Evolutionary conservation across 2,888 invertebrate species (phyloP), one percentile per base, ranked within the genome.

Genomic region (Pseudococcus longispinus): DNA sequence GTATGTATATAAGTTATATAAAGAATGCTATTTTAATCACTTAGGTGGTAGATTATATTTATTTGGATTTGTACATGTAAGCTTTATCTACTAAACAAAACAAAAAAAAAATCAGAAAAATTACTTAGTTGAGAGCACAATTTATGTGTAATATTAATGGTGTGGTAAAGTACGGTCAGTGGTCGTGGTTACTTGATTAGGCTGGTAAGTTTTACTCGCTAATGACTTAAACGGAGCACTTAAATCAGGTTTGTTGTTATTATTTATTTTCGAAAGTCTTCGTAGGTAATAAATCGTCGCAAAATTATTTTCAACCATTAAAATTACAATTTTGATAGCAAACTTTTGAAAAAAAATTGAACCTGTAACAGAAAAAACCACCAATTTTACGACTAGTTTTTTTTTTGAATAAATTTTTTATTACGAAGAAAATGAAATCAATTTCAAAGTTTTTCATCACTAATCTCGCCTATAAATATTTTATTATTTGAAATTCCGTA

Each of bases 401-500:
- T 70, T 70, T 4, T 2, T 32, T 70, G 1, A 70, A 70, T 15
- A 80, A 42, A 9, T 20, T 55, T 37, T 37, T 5, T 37, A 15
- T 60, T 23, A 60, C 20, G 60, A 60, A 23, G 11, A 23, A 60
- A 60, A 23, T 23, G 9, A 60, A 60, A 23, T 6, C 60, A 80
- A 80, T 8, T 26, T 42, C 42, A 80, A 32, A 37, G 15, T 20
- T 80, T 80, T 42, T 80, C 77, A 80, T 20, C 29, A 80, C 18
- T 74, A 74, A 77, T 29, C 42, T 80, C 77, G 37, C 77, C 77
- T 80, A 42, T 80, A 9, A 83, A 83, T 55, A 85, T 37, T 46
- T 51, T 80, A 55, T 86, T 42, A 86, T 77, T 86, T 86, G 86
- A 80, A 86, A 74, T 86, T 84, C 77, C 70, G 80, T 86, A 86